Percentiles rank a stretch among this genome's conserved stretches.
phyloP scores from a whole-genome alignment of 2,888 invertebrate species.

The Dysmachus trigonus region DNA sequence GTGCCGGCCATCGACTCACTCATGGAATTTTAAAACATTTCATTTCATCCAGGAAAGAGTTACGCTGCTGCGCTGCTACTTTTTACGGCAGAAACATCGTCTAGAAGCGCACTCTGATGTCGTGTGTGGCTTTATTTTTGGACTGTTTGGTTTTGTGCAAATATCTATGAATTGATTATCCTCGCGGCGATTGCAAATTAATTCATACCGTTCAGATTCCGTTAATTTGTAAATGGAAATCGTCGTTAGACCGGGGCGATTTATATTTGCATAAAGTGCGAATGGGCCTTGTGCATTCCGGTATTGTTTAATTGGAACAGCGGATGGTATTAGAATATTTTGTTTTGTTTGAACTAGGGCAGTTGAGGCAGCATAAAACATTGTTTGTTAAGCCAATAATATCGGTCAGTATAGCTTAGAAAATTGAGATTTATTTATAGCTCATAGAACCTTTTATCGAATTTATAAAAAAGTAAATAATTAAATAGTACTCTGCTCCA shows the following conservation, averaged over 20 bases:
- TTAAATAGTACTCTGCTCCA: too few species aligned
- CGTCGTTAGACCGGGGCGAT: not conserved
- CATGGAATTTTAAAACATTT: not conserved
- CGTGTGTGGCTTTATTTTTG: not conserved
- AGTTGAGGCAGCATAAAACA: not conserved
- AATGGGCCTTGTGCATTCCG: not conserved
- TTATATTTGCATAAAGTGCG: not conserved
- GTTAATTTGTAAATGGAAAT: not conserved
- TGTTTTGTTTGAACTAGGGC: not conserved
- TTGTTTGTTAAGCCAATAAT: too few species aligned
- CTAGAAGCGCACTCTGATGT: not conserved
- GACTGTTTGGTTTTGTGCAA: not conserved
- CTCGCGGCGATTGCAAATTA: not conserved
- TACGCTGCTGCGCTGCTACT: not conserved
- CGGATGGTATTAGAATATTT: not conserved
- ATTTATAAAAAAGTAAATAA: too few species aligned
- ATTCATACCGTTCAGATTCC: not conserved
- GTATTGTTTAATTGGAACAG: not conserved
- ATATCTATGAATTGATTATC: not conserved
- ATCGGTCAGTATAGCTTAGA: too few species aligned
- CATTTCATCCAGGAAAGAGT: not conserved
- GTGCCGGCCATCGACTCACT: not conserved
- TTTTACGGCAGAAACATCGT: not conserved
- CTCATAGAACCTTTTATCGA: too few species aligned
- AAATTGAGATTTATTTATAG: too few species aligned